Evolutionary conservation across 2,797 vertebrate genomes (phyloP).

Genomic region (Hippocampus kuda): DNA sequence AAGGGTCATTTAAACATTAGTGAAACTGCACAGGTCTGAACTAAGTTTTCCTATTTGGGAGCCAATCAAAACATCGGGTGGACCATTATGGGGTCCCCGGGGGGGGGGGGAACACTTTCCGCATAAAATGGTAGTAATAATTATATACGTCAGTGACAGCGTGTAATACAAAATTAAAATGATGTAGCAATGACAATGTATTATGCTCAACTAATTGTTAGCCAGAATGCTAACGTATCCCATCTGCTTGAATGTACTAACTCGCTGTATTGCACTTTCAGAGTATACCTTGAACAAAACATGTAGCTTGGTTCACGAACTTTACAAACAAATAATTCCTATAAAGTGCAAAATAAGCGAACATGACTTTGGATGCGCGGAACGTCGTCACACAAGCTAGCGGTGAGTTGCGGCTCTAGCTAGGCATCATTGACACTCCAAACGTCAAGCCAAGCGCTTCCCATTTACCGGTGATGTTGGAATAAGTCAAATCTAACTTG

Average conservation of each 20-base stretch:
- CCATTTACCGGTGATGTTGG: conserved; percentile 3
- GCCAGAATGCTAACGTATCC: conserved; percentile 24
- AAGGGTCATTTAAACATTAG: conserved; percentile 17
- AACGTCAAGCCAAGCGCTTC: not conserved
- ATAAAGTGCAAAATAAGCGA: not conserved
- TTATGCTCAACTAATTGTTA: conserved; percentile 12
- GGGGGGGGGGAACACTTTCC: not conserved
- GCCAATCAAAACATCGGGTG: not conserved
- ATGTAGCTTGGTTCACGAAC: not conserved
- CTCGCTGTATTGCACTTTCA: not conserved
- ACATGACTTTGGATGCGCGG: conserved; percentile 6
- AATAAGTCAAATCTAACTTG: not conserved
- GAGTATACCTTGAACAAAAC: not conserved
- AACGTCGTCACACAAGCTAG: conserved; percentile 57
- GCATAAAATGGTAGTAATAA: not conserved
- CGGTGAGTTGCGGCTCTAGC: conserved; percentile 28
- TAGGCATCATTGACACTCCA: conserved; percentile 35
- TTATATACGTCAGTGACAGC: not conserved
- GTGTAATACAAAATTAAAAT: not conserved
- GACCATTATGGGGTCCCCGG: not conserved
- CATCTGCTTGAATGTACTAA: conserved; percentile 45
- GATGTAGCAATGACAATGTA: not conserved
- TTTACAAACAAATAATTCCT: not conserved
- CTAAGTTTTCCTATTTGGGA: not conserved
- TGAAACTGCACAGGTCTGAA: not conserved